phyloP scores from a whole-genome alignment of 2,888 invertebrate species.

The Metellina segmentata region DNA sequence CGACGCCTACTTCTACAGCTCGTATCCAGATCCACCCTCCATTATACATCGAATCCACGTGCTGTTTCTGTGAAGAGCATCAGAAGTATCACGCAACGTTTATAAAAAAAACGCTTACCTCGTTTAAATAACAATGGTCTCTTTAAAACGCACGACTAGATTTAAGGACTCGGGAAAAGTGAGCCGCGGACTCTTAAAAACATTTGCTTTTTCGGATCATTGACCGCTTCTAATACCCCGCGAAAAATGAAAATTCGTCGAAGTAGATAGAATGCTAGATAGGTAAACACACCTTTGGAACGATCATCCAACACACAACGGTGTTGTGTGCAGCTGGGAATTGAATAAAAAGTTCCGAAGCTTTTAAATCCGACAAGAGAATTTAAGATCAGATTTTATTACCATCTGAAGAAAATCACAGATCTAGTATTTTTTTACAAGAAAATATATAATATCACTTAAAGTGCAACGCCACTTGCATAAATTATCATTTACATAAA shows the following conservation, averaged over 20 bases:
- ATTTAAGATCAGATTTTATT: too few relatives aligned
- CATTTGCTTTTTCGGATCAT: slow-evolving; percentile 21
- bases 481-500: too few relatives aligned
- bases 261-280: too few relatives aligned
- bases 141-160: slow-evolving; percentile 57
- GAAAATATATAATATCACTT: too few relatives aligned
- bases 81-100: slow-evolving; percentile 38
- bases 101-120: slow-evolving; percentile 21
- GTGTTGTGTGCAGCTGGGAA: too few relatives aligned
- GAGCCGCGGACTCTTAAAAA: background rate
- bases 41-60: slow-evolving; percentile 12
- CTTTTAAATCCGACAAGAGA: too few relatives aligned
- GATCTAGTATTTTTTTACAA: too few relatives aligned
- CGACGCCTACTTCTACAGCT: slow-evolving; percentile 5
- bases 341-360: too few relatives aligned
- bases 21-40: slow-evolving; percentile 19
- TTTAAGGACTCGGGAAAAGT: slow-evolving; percentile 40
- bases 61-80: background rate
- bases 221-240: slow-evolving; percentile 21
- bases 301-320: too few relatives aligned
- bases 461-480: too few relatives aligned
- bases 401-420: too few relatives aligned
- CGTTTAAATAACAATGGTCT: slow-evolving; percentile 55
- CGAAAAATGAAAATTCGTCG: background rate
- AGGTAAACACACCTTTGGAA: too few relatives aligned